Percentiles rank a stretch among this genome's conserved stretches.
Evolutionary conservation across 2,113 vertebrate genomes (phyloP).

Genomic region (Barnardius zonarius): DNA sequence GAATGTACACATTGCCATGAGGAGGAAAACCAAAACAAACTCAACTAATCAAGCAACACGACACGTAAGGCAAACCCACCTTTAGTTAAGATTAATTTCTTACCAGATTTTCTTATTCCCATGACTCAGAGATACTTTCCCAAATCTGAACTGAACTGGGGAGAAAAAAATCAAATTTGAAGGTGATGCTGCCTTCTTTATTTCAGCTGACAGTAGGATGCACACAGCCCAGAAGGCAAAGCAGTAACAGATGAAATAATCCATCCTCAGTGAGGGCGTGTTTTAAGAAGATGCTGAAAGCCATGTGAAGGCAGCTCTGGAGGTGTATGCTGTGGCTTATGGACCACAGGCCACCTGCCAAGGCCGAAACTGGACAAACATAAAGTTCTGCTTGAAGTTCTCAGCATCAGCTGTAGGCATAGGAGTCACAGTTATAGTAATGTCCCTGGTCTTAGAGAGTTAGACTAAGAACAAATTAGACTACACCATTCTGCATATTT

Average conservation of each 20-base stretch:
- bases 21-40: neutral
- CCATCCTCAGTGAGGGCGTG: accelerated
- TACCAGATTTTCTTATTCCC: neutral
- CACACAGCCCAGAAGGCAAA: neutral
- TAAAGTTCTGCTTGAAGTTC: neutral
- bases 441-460: neutral
- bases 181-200: neutral
- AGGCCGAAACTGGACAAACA: neutral
- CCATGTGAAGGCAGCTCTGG: neutral
- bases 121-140: neutral
- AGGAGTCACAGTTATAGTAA: neutral
- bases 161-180: neutral
- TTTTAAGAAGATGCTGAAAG: neutral
- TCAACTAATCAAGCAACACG: neutral
- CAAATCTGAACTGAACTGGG: neutral
- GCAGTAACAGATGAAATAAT: neutral
- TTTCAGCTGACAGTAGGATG: neutral
- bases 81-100: neutral
- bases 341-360: neutral
- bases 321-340: accelerated
- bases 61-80: neutral
- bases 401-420: neutral
- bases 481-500: neutral
- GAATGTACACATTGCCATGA: neutral
- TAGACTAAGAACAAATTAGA: neutral